A percentile compares a stretch with the other conserved stretches of the same genome.
Evolutionary conservation across 2,113 vertebrate species (phyloP).

Genomic region (Nymphicus hollandicus): DNA sequence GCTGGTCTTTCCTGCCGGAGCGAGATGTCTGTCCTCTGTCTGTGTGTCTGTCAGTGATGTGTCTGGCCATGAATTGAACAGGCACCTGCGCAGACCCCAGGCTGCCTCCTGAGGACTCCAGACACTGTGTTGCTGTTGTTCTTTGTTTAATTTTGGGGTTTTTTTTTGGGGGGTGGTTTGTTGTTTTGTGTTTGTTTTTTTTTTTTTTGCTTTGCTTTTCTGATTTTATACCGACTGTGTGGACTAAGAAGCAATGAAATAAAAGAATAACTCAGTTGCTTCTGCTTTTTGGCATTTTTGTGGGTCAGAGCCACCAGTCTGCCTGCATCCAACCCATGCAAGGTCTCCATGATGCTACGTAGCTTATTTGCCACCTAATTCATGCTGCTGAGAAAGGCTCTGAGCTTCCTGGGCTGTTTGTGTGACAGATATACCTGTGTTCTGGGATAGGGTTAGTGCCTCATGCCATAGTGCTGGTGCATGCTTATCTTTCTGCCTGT

Average conservation of each 20-base stretch:
- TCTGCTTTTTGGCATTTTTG: not conserved
- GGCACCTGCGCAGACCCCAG: slow-evolving; percentile 68
- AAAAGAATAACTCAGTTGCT: slow-evolving; percentile 78
- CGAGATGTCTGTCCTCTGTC: slow-evolving; percentile 57
- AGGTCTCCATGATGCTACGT: not conserved
- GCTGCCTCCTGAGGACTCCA: slow-evolving; percentile 79
- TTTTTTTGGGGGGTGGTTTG: not conserved
- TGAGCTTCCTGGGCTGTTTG: not conserved
- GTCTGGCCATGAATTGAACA: slow-evolving; percentile 78
- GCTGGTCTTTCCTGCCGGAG: not conserved
- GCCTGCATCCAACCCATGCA: not conserved
- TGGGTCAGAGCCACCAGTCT: not conserved
- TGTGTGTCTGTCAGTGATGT: slow-evolving; percentile 53
- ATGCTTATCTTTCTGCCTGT: not conserved
- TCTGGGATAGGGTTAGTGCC: too few species aligned
- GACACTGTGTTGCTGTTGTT: slow-evolving; percentile 36
- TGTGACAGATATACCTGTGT: not conserved
- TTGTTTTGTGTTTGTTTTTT: not conserved
- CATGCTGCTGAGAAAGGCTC: not conserved
- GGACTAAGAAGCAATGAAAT: slow-evolving; percentile 82
- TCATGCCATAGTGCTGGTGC: rapidly evolving
- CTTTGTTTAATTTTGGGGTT: not conserved
- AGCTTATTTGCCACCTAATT: not conserved
- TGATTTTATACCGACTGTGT: slow-evolving; percentile 81
- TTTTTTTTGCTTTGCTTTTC: slow-evolving; percentile 66